phyloP scores from a whole-genome alignment of 1,140 invertebrate genomes.

The Bombus sibiricus region DNA sequence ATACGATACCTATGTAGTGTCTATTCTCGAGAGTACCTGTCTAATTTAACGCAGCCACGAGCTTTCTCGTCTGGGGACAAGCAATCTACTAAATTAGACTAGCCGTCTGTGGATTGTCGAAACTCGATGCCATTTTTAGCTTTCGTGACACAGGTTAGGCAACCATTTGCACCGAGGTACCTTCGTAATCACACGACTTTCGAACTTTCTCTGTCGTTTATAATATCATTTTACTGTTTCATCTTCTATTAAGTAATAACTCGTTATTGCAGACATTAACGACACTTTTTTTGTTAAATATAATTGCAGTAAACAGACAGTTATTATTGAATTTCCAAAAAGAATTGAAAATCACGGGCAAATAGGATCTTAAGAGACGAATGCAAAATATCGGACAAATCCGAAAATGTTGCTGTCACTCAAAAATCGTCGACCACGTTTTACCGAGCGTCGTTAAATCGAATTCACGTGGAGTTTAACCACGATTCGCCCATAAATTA shows the following conservation, averaged over 20 bases:
- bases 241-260: neutral
- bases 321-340: too few species aligned
- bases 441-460: neutral
- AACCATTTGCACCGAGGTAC: neutral
- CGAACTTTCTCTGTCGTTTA: slow-evolving; percentile 5
- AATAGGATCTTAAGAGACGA: too few species aligned
- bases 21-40: neutral
- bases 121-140: slow-evolving; percentile 12
- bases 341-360: too few species aligned
- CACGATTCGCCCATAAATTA: slow-evolving; percentile 28
- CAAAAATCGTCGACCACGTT: neutral
- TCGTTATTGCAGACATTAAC: too few species aligned
- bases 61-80: slow-evolving; percentile 6
- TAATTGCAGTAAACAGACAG: too few species aligned
- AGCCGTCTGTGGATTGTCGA: slow-evolving; percentile 45
- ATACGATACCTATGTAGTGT: neutral
- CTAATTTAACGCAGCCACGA: slow-evolving; percentile 41
- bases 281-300: neutral
- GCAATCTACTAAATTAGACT: slow-evolving; percentile 52
- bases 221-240: neutral
- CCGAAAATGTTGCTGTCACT: neutral
- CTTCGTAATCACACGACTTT: slow-evolving; percentile 5
- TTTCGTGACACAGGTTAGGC: neutral
- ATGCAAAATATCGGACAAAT: too few species aligned
- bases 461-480: neutral